These are phyloP conservation scores for Philopotamus ludificatus DNA, from an alignment of 1,140 invertebrate genomes.

Conservation along the genomic window DNA sequence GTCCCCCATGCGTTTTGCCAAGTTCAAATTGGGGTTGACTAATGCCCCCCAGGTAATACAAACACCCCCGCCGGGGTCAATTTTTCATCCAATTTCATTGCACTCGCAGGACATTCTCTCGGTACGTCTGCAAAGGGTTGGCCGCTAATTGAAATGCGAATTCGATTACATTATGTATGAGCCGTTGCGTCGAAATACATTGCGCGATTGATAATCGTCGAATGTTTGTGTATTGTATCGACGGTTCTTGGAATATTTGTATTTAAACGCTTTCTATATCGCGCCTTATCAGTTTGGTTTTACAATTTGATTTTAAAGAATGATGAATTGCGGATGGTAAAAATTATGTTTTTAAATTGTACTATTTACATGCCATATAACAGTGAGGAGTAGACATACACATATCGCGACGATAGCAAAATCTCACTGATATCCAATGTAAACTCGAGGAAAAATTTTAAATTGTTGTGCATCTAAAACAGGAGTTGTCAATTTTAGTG, in stretches of 20 bases:
- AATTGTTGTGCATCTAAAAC: not conserved
- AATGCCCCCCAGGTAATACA: slow-evolving; percentile 4
- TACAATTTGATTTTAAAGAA: not conserved
- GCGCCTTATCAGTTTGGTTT: too few relatives aligned
- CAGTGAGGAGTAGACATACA: too few relatives aligned
- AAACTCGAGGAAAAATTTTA: not conserved
- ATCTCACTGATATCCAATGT: slow-evolving; percentile 20
- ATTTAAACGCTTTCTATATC: not conserved
- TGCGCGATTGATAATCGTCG: not conserved
- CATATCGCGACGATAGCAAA: too few relatives aligned
- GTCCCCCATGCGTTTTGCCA: slow-evolving; percentile 28
- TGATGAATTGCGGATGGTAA: not conserved
- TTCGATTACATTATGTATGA: too few relatives aligned
- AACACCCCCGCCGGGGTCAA: slow-evolving; percentile 22
- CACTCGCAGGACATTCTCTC: slow-evolving; percentile 19
- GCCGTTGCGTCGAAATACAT: too few relatives aligned
- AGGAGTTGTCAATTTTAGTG: not conserved
- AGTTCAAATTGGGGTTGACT: slow-evolving; percentile 32
- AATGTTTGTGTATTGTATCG: not conserved
- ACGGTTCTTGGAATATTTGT: too few relatives aligned
- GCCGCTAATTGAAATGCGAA: slow-evolving; percentile 3
- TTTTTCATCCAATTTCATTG: slow-evolving; percentile 40
- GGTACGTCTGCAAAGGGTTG: slow-evolving; percentile 5
- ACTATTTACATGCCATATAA: too few relatives aligned
- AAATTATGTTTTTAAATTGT: too few relatives aligned